A percentile compares a stretch with the other conserved stretches of the same genome.
Evolutionary conservation across 2,113 vertebrate genomes (phyloP).

Genomic region (Etheostoma spectabile): DNA sequence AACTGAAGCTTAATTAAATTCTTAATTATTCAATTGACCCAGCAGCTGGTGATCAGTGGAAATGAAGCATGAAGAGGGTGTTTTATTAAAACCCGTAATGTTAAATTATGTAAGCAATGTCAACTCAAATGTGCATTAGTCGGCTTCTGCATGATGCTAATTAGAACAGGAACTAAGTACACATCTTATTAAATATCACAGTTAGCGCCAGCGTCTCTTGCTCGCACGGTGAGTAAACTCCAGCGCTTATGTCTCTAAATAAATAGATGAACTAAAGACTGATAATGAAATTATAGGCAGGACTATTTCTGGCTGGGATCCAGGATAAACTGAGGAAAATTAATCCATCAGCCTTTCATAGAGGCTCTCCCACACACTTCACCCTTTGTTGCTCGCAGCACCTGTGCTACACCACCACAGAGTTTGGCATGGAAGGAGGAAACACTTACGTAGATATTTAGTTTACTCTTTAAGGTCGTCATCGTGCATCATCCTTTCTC

Average conservation of each 20-base stretch:
- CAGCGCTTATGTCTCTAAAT: slow-evolving; percentile 53
- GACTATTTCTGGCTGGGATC: slow-evolving; percentile 59
- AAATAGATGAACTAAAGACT: slow-evolving; percentile 57
- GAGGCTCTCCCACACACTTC: slow-evolving; percentile 41
- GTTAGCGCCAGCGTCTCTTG: slow-evolving; percentile 34
- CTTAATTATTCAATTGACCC: slow-evolving; percentile 79
- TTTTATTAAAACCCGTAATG: slow-evolving; percentile 74
- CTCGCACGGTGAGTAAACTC: slow-evolving; percentile 48
- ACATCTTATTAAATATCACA: slow-evolving; percentile 71
- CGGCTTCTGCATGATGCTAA: slow-evolving; percentile 65
- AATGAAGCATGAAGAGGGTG: slow-evolving; percentile 69
- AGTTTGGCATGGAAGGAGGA: slow-evolving; percentile 25
- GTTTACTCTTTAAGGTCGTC: slow-evolving; percentile 55
- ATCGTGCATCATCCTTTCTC: slow-evolving; percentile 34
- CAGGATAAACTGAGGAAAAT: slow-evolving; percentile 32
- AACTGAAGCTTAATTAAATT: slow-evolving; percentile 74
- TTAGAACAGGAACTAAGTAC: slow-evolving; percentile 68
- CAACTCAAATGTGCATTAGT: slow-evolving; percentile 69
- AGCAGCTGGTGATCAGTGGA: slow-evolving; percentile 76
- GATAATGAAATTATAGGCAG: slow-evolving; percentile 62
- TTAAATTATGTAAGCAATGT: slow-evolving; percentile 77
- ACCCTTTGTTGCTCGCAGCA: slow-evolving; percentile 47
- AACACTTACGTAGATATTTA: slow-evolving; percentile 56
- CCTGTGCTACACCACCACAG: slow-evolving; percentile 30
- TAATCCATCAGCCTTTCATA: slow-evolving; percentile 37